Conservation (phyloP, 2,797 vertebrate genomes). For the Cercopithecus diana region DNA sequence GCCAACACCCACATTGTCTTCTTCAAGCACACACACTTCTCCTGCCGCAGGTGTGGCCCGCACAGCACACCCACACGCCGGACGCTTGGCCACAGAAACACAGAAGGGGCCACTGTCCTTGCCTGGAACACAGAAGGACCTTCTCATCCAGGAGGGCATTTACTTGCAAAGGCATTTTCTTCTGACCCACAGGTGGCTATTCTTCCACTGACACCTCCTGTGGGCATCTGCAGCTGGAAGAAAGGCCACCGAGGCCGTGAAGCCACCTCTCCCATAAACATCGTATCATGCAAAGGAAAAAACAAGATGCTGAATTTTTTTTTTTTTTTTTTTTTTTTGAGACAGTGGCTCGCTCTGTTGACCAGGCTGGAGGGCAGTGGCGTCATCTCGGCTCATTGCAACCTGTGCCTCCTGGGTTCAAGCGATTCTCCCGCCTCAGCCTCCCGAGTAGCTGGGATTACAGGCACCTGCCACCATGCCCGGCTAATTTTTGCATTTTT, state of each 20-base stretch:
- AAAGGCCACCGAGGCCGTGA: background rate
- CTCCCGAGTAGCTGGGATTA: background rate
- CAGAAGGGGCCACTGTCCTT: background rate
- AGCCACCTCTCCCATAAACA: background rate
- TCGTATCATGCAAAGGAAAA: background rate
- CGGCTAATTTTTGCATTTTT: background rate
- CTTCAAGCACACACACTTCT: no score
- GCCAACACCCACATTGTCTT: background rate
- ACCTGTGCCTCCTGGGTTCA: background rate
- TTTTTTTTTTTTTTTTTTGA: no score
- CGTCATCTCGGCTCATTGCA: background rate
- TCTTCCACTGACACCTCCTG: background rate
- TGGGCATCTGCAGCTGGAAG: background rate
- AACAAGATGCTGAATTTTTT: background rate
- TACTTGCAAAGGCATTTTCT: background rate
- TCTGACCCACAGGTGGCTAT: background rate
- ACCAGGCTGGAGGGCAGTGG: background rate
- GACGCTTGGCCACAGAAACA: accelerated
- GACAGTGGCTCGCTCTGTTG: accelerated
- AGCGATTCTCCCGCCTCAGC: background rate
- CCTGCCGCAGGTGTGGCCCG: accelerated
- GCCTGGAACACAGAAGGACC: background rate
- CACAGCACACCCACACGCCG: accelerated
- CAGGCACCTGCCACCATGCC: background rate
- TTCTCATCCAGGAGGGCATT: background rate